These are phyloP conservation scores for Momotus momota DNA, from an alignment of 2,797 vertebrate genomes.

Conservation along the genomic window DNA sequence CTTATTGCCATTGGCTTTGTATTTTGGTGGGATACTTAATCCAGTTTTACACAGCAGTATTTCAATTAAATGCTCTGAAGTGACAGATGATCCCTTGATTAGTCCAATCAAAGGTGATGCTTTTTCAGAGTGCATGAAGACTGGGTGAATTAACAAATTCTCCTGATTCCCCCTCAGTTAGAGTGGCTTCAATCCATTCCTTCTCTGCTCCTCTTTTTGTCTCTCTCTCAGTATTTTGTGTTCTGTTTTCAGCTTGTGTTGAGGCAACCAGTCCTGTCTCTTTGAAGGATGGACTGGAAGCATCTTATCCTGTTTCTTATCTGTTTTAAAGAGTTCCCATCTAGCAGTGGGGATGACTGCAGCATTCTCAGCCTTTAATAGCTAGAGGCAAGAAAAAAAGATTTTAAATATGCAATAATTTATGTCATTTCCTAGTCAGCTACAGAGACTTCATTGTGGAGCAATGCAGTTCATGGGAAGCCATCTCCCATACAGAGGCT, in stretches of 20 bases:
- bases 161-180: background rate
- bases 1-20: conserved; percentile 36
- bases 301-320: background rate
- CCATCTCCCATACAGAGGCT: background rate
- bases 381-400: background rate
- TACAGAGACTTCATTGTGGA: background rate
- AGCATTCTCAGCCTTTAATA: background rate
- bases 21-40: conserved; percentile 50
- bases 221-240: background rate
- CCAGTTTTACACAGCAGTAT: conserved; percentile 35
- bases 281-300: background rate
- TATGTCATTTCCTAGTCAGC: background rate
- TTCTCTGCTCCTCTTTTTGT: background rate
- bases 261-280: background rate
- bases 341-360: background rate
- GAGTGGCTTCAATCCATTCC: background rate
- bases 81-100: conserved; percentile 33
- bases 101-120: conserved; percentile 10
- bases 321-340: background rate
- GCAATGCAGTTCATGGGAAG: background rate
- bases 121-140: conserved; percentile 9
- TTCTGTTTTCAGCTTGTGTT: background rate
- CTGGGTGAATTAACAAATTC: background rate
- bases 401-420: background rate
- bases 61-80: conserved; percentile 28